These are phyloP conservation scores for Smittia aterrima DNA, from an alignment of 2,888 invertebrate genomes.

Conservation along the genomic window DNA sequence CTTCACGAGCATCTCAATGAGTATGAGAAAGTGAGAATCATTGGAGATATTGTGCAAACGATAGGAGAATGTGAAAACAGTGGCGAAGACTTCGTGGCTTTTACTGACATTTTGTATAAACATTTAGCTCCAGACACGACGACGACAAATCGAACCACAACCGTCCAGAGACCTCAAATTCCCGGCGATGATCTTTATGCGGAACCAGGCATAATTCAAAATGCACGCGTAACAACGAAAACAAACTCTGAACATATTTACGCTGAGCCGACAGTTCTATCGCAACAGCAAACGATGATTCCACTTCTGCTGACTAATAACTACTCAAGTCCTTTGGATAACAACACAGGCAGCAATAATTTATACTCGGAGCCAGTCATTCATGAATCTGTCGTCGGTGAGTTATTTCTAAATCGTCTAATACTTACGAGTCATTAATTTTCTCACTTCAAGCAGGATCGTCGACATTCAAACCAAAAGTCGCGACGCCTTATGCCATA, in stretches of 20 bases:
- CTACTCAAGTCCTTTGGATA: conserved; percentile 49
- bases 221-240: conserved; percentile 42
- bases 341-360: conserved; percentile 12
- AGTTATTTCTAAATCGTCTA: neutral
- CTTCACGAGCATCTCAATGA: conserved; percentile 46
- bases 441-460: neutral
- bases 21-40: conserved; percentile 47
- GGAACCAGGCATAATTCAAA: conserved; percentile 46
- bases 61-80: conserved; percentile 46
- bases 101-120: conserved; percentile 48
- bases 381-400: neutral
- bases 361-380: conserved; percentile 36
- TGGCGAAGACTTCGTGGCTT: conserved; percentile 48
- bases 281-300: conserved; percentile 46
- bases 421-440: neutral
- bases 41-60: conserved; percentile 47
- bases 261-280: conserved; percentile 48
- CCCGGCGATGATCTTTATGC: conserved; percentile 47
- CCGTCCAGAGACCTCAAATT: neutral
- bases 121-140: conserved; percentile 45
- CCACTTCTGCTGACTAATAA: conserved; percentile 47
- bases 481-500: conserved; percentile 42
- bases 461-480: conserved; percentile 20
- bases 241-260: conserved; percentile 49
- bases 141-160: conserved; percentile 44